Percentiles rank a stretch among this genome's conserved stretches.
Evolutionary conservation across 2,888 invertebrate genomes (phyloP).

Genomic region (Acanthosoma haemorrhoidale): DNA sequence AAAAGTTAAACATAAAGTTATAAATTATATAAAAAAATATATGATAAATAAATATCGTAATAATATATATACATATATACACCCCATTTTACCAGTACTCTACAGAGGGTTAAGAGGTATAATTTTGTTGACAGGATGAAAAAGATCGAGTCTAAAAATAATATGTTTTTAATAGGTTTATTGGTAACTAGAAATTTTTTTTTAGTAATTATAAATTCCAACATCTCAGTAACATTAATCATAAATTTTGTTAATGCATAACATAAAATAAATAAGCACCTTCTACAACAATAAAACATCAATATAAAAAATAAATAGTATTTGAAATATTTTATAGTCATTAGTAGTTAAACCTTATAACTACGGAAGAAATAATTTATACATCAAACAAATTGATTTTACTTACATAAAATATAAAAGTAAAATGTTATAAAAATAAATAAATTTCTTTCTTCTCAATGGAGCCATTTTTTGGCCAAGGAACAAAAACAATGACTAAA

Average conservation of each 20-base stretch:
- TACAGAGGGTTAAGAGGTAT: too few relatives aligned
- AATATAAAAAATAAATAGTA: constrained; percentile 12
- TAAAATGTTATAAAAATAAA: constrained; percentile 25
- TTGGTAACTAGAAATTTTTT: not conserved
- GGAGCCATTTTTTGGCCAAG: constrained; percentile 14
- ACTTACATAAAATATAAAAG: not conserved
- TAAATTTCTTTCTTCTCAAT: not conserved
- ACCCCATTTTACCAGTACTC: too few relatives aligned
- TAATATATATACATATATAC: too few relatives aligned
- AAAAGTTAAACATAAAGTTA: too few relatives aligned
- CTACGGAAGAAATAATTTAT: not conserved
- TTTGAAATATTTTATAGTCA: not conserved
- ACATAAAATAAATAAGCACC: constrained; percentile 4
- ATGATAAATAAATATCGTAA: too few relatives aligned
- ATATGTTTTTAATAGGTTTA: not conserved
- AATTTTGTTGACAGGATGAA: too few relatives aligned
- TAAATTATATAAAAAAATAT: too few relatives aligned
- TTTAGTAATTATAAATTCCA: constrained; percentile 4
- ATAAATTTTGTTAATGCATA: not conserved
- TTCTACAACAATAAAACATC: not conserved
- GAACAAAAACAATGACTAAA: constrained; percentile 23
- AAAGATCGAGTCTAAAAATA: too few relatives aligned
- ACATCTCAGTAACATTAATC: not conserved
- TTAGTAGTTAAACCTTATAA: not conserved
- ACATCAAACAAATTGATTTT: not conserved